Conservation (phyloP, 2,888 invertebrate genomes). For the Andricus curvator region DNA sequence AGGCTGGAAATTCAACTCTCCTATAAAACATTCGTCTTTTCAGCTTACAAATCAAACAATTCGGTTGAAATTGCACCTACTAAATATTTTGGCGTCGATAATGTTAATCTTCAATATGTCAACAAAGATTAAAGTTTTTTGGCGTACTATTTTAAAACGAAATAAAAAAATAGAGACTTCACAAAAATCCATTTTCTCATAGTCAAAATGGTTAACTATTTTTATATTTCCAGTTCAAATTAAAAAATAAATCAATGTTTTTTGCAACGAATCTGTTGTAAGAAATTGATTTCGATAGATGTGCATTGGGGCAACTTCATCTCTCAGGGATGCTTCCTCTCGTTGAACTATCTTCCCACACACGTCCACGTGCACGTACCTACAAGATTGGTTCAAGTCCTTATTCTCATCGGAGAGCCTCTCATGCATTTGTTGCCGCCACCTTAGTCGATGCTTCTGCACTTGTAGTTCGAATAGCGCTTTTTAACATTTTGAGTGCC, state of each 20-base stretch:
- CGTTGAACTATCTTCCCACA: constrained; percentile 34
- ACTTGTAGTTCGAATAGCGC: constrained; percentile 35
- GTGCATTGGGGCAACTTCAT: background rate
- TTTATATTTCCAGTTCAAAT: too few relatives aligned
- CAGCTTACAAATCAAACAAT: too few relatives aligned
- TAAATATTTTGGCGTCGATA: too few relatives aligned
- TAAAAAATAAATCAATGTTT: too few relatives aligned
- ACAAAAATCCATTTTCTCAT: too few relatives aligned
- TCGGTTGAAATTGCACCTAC: too few relatives aligned
- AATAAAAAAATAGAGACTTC: background rate
- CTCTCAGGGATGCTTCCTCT: constrained; percentile 18
- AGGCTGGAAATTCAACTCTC: too few relatives aligned
- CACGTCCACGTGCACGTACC: constrained; percentile 24
- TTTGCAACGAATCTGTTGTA: background rate
- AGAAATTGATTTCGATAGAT: background rate
- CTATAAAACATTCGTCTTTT: too few relatives aligned
- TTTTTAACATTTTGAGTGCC: constrained; percentile 51
- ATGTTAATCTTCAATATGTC: too few relatives aligned
- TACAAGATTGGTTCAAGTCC: constrained; percentile 40
- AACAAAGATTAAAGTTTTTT: too few relatives aligned
- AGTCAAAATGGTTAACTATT: too few relatives aligned
- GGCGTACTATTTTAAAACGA: too few relatives aligned
- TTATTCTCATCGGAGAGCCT: constrained; percentile 19
- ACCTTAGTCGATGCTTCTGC: constrained; percentile 18
- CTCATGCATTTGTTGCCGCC: constrained; percentile 21